A percentile compares a stretch with the other conserved stretches of the same genome.
These are phyloP conservation scores for Catharus ustulatus DNA, from an alignment of 2,797 vertebrate species.

Conservation along the genomic window DNA sequence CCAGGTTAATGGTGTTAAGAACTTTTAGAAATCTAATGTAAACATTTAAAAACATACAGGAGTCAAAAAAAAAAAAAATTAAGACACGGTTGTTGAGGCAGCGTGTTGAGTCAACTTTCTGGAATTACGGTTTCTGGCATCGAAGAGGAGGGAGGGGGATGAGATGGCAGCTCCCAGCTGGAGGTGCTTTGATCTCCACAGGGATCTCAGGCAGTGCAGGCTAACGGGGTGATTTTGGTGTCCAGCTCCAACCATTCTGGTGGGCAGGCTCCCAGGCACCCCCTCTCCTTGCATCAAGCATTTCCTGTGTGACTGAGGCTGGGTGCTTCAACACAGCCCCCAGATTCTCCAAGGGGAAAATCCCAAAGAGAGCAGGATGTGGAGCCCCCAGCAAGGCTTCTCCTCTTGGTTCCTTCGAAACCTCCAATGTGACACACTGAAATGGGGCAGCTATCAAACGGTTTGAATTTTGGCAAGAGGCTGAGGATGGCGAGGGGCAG, in stretches of 20 bases:
- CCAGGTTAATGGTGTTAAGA: neutral
- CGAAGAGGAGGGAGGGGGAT: neutral
- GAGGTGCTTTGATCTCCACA: neutral
- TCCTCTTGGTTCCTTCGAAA: neutral
- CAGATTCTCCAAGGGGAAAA: neutral
- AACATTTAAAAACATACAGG: conserved; percentile 43
- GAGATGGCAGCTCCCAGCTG: neutral
- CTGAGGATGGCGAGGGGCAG: neutral
- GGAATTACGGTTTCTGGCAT: neutral
- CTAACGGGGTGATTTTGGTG: fast-evolving
- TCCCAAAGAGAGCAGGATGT: neutral
- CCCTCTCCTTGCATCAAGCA: neutral
- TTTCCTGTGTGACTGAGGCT: neutral
- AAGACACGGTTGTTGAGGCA: neutral
- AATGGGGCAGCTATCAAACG: neutral
- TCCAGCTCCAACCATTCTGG: neutral
- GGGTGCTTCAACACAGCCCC: neutral
- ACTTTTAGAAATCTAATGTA: conserved; percentile 40
- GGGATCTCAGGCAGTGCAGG: neutral
- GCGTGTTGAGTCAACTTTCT: neutral
- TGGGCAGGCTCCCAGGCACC: neutral
- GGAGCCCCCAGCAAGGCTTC: fast-evolving
- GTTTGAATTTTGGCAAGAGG: neutral
- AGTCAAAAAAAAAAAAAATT: neutral
- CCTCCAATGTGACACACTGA: neutral